Evolutionary conservation across 2,113 vertebrate genomes (phyloP), one percentile per base, ranked within the genome.

Genomic region (Hemibagrus wyckioides): DNA sequence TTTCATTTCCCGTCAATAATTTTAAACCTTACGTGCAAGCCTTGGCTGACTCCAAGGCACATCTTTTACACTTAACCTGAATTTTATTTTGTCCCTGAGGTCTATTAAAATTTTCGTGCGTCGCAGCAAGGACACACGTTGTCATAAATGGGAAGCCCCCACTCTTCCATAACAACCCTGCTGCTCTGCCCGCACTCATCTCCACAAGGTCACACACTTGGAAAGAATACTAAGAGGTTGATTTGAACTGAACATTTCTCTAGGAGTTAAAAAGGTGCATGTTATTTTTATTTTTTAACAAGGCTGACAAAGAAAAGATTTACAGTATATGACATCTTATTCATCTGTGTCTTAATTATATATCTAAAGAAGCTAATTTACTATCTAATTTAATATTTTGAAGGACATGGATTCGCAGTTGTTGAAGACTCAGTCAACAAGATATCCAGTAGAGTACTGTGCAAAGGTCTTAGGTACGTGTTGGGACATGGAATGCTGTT

Each of bases 101-200:
- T 65, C 81, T 41, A 82, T 82, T 82, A 48, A 82, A 48, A 19
- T 50, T 30, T 77, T 14, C 10, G 19, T 8, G 5, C 11, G 21
- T 80, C 21, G 14, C 10, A 39, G 21, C 30, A 80, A 80, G 79
- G 79, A 80, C 54, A 80, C 79, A 80, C 19, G 11, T 59, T 57
- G 79, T 39, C 79, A 80, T 80, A 57, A 59, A 80, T 80, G 33
- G 54, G 50, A 80, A 80, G n/a, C 19, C 52, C n/a, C 30, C 77
- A 39, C 79, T 80, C 52, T 57, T 80, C 79, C 2, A 57, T 80
- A 80, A 80, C 19, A 57, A 23, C 54, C 33, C 52, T 80, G 21
- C 9, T 80, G 21, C 54, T 80, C 21, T 80, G 33, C 54, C 19
- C 11, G 0, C 7, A 15, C 56, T 80, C 48, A 54, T 54, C 8